Evolutionary conservation across 1,140 invertebrate genomes (phyloP), one percentile per base, ranked within the genome.

Genomic region (Lasaia peninsularis): DNA sequence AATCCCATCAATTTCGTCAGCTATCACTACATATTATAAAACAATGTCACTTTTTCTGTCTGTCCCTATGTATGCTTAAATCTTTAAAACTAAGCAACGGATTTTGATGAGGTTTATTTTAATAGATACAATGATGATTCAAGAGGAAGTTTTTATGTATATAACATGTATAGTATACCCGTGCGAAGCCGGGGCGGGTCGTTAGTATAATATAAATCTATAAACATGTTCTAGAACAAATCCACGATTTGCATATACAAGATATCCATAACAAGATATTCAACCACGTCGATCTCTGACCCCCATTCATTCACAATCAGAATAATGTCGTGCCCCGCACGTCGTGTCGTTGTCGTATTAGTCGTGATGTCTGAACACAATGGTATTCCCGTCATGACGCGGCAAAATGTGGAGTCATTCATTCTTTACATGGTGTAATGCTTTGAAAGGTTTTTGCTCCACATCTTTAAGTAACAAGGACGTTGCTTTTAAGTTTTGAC

Each of bases 271-370:
- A 75, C 72, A 77, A 70, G 76, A 68, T 58, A 20, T 40, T 68
- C 60, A 62, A 67, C 62, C 65, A 60, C 63, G 65, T 69, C 73
- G 83, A 84, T 84, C 83, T 82, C 64, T 86, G 79, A 85, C 78
- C 85, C 72, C 63, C 60, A 73, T 84, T 83, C 81, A 86, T 86
- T 86, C 73, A 86, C 80, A 86, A 86, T 85, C 80, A 84, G 75
- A 65, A 66, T 65, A 67, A 68, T 80, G 80, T 75, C 78, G 73
- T 77, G 77, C 69, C 71, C 71, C 59, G 68, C 60, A 60, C 52
- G 65, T 58, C 65, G 65, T 78, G 75, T 80, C 68, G 65, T 70
- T 76, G 73, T 80, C 78, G 73, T 72, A 69, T 69, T 65, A 40
- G 63, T 64, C 73, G 73, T 85, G 79, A 76, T 77, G 77, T 62